Base-by-base conservation (phyloP, 2,888 invertebrate species). In the Pyrocoelia pectoralis region DNA sequence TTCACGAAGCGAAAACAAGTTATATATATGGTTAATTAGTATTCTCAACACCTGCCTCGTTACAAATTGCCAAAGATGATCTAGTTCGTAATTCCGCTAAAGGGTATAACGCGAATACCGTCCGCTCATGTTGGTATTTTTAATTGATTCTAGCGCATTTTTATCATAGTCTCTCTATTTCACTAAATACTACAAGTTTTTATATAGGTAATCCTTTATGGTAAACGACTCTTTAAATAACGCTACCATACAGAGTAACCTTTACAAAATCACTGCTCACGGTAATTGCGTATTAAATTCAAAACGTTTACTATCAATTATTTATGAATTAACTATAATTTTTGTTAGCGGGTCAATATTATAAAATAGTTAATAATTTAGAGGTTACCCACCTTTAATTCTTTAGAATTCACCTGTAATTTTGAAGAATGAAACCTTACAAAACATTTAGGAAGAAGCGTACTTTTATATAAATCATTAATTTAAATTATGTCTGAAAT, bases 41-140 rank as follows among this genome's bases (percentile, higher is more conserved):
- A 58, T 56, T 59, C 62, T 53, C 61, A 59, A 70, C 70, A 70
- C 70, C 67, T 70, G 70, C 65, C 53, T 53, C 56, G 57, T 58
- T 67, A 69, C 68, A 65, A 70, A 70, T 70, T 68, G 59, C 68
- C 60, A 69, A 65, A 61, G 69, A 70, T 70, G 70, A 70, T 70
- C 70, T 70, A 70, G 70, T 70, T 70, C 65, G 61, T 62, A 63
- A 70, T 70, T 40, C 70, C 68, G 50, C 65, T 69, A 69, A 70
- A 69, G 70, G 69, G 54, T 41, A 63, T 65, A 60, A 58, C 33
- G 68, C 40, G 33, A 56, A 68, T 67, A 61, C 52, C 56, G 59
- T 58, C 59, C 50, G 41, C n/a, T 13, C 65, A 63, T 54, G 57
- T 58, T 24, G 60, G 54, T 56, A 68, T 66, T 62, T 61, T 46